Conservation (phyloP, 2,113 vertebrate species). For the Paradisaea rubra region DNA sequence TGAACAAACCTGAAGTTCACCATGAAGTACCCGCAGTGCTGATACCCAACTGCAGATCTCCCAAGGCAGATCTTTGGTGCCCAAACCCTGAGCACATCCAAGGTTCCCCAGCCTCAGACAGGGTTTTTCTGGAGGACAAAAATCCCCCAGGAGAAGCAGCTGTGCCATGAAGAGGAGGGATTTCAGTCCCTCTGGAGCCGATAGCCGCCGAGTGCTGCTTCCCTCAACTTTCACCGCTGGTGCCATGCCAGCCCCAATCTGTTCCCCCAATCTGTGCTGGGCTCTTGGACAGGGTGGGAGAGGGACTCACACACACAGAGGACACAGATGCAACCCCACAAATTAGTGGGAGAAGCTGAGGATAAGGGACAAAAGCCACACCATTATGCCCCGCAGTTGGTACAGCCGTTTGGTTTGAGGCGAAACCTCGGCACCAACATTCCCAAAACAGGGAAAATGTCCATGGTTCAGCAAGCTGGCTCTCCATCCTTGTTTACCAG, state of each 20-base stretch:
- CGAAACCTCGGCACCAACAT: not conserved
- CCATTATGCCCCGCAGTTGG: not conserved
- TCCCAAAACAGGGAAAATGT: not conserved
- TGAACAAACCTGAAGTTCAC: not conserved
- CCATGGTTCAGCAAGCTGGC: not conserved
- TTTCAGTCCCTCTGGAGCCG: not conserved
- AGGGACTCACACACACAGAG: not conserved
- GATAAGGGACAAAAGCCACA: not conserved
- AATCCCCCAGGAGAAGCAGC: not conserved
- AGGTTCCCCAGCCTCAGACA: not conserved
- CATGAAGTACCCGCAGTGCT: not conserved
- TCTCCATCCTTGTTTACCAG: not conserved
- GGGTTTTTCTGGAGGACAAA: not conserved
- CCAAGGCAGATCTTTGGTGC: not conserved
- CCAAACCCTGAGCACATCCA: too few species aligned
- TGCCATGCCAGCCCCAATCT: constrained; percentile 35
- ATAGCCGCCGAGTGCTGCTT: not conserved
- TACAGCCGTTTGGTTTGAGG: not conserved
- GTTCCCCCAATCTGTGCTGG: constrained; percentile 45
- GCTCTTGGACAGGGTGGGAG: not conserved
- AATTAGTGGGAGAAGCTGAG: not conserved
- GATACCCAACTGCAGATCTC: not conserved
- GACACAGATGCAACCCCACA: not conserved
- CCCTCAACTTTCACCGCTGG: not conserved
- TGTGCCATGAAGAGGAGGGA: not conserved